Percentiles rank a stretch among this genome's conserved stretches.
These are phyloP conservation scores for Pogonus chalceus DNA, from an alignment of 1,140 invertebrate species.

Conservation along the genomic window DNA sequence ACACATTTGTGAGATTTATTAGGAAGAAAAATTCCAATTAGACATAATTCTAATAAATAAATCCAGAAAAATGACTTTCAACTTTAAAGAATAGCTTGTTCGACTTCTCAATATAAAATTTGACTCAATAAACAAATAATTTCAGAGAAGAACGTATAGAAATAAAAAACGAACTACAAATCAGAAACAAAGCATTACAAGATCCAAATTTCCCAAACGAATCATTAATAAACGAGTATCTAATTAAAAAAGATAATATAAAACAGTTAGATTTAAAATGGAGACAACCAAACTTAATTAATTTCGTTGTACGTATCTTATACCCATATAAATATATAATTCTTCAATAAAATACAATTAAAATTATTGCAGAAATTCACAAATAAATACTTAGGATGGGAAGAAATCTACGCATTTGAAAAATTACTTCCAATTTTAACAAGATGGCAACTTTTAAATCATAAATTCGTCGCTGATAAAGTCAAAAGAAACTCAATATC, in stretches of 20 bases:
- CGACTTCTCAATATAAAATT: too few relatives aligned
- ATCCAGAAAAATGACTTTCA: too few relatives aligned
- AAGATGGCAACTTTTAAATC: constrained; percentile 52
- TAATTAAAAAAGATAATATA: constrained; percentile 41
- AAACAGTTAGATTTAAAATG: constrained; percentile 45
- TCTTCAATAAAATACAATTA: background rate
- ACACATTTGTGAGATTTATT: too few relatives aligned
- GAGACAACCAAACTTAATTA: constrained; percentile 53
- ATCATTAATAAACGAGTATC: constrained; percentile 65
- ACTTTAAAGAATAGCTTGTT: too few relatives aligned
- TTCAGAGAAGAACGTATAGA: constrained; percentile 46
- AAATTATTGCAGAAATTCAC: constrained; percentile 51
- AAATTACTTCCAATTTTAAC: constrained; percentile 69
- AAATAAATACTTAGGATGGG: constrained; percentile 55
- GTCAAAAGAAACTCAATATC: background rate
- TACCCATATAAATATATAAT: background rate
- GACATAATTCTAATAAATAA: too few relatives aligned
- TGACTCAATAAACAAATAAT: too few relatives aligned
- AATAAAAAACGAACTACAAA: constrained; percentile 54
- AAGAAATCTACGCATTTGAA: constrained; percentile 61
- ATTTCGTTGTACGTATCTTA: constrained; percentile 53
- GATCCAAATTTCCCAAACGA: constrained; percentile 58
- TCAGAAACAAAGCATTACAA: constrained; percentile 58
- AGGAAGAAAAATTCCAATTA: too few relatives aligned
- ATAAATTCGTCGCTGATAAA: constrained; percentile 1